phyloP scores from a whole-genome alignment of 2,888 invertebrate species.

The Polietes domitor region DNA sequence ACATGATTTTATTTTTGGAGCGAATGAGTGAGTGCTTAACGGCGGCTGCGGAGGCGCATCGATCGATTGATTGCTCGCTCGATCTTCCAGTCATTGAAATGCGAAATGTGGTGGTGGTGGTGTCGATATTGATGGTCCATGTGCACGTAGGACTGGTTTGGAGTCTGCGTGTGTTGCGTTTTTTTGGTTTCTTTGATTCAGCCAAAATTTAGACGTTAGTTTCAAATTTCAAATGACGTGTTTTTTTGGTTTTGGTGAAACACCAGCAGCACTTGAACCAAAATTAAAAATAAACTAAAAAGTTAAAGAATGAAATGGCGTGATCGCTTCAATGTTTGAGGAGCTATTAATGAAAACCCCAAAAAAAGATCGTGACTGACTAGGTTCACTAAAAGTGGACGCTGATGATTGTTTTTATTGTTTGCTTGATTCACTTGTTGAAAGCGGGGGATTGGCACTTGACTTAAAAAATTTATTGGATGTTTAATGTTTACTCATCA shows the following conservation, averaged over 20 bases:
- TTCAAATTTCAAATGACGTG: conserved; percentile 31
- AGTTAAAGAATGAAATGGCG: conserved; percentile 47
- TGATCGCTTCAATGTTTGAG: conserved; percentile 46
- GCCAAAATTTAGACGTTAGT: conserved; percentile 56
- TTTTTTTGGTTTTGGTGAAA: conserved; percentile 14
- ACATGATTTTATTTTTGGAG: conserved; percentile 23
- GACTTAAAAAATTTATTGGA: conserved; percentile 1
- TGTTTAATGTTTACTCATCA: conserved; percentile 38
- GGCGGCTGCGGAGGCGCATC: conserved; percentile 42
- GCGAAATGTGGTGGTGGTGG: conserved; percentile 38
- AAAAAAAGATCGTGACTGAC: conserved; percentile 57
- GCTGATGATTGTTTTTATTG: conserved; percentile 32
- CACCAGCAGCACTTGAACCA: conserved; percentile 29
- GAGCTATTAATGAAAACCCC: conserved; percentile 40
- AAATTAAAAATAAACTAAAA: conserved; percentile 2
- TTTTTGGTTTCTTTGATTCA: background rate
- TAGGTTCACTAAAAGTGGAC: conserved; percentile 39
- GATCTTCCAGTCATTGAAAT: background rate
- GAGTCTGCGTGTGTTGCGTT: conserved; percentile 26
- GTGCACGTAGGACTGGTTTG: conserved; percentile 57
- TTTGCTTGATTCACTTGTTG: conserved; percentile 25
- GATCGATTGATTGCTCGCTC: conserved; percentile 37
- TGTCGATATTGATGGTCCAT: background rate
- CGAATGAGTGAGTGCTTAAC: conserved; percentile 29
- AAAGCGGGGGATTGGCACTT: conserved; percentile 45